Evolutionary conservation across 1,140 invertebrate species (phyloP), one percentile per base, ranked within the genome.

Genomic region (Melanaphis sacchari): DNA sequence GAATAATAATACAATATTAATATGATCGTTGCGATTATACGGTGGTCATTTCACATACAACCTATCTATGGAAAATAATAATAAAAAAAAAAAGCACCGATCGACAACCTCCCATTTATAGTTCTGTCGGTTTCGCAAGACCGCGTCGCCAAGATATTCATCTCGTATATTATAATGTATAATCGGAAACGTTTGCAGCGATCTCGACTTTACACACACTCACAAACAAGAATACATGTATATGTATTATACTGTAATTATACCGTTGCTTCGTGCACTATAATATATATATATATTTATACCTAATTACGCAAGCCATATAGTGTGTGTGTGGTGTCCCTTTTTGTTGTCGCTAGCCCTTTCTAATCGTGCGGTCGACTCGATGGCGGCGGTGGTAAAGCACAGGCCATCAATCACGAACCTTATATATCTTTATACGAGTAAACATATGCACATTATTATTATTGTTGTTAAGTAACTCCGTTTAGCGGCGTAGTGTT

Each of bases 291-390:
- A 11, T 43, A 40, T 43, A 26, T 49, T 49, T 59, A 59, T 38
- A 24, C 76, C 36, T 36, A 85, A 43, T 85, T 85, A 85, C 84
- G 40, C 40, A 85, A 85, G 40, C 24, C 43, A 41, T 43, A 8
- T n/a, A n/a, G n/a, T n/a, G 22, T 41, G 22, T 84, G 84, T 85
- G 41, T 43, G 26, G 85, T 49, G 85, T 87, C 85, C 85, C 85
- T 87, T 87, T 87, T 87, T 7, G 43, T 87, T 11, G 31, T n/a
- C 85, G 85, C n/a, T 31, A 18, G 41, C 85, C 85, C 85, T 87
- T 87, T 87, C 43, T 87, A 87, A 87, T 87, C 85, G 43, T 87
- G 85, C 85, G 41, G 85, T 49, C 43, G 31, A 36, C 41, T 3
- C 26, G 84, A 31, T n/a, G 85, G 38, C 38, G 43, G 15, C 15